Conservation (phyloP, 2,888 invertebrate genomes). For the Chloroclysta siterata region DNA sequence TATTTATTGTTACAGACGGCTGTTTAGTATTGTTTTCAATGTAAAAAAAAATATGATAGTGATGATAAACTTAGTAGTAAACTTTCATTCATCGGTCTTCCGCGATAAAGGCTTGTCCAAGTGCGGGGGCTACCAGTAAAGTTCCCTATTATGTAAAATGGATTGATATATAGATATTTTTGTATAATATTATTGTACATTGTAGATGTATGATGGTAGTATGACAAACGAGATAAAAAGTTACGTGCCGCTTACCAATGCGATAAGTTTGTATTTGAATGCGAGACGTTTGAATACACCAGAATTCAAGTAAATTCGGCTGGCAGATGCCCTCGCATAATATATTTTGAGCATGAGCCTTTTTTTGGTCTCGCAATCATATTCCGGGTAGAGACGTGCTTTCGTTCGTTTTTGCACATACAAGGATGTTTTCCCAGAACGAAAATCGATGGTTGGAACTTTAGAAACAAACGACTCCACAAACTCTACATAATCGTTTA, state of each 20-base stretch:
- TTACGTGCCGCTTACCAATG: constrained; percentile 30
- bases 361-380: constrained; percentile 35
- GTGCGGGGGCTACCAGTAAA: too few species aligned
- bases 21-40: too few species aligned
- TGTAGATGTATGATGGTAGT: background rate
- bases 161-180: too few species aligned
- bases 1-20: too few species aligned
- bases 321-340: constrained; percentile 30
- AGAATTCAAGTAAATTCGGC: constrained; percentile 35
- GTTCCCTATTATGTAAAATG: too few species aligned
- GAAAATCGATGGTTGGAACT: constrained; percentile 14
- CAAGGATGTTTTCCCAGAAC: constrained; percentile 11
- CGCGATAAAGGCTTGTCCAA: too few species aligned
- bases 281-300: constrained; percentile 36
- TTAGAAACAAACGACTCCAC: constrained; percentile 8
- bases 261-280: constrained; percentile 39
- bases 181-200: too few species aligned
- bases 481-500: constrained; percentile 15
- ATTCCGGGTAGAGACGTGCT: constrained; percentile 32
- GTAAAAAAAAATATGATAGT: background rate
- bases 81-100: too few species aligned
- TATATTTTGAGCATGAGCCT: constrained; percentile 29
- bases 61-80: too few species aligned
- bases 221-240: constrained; percentile 34
- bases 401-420: constrained; percentile 27